A percentile compares a stretch with the other conserved stretches of the same genome.
Conservation (phyloP, 2,888 invertebrate species). For the Corythucha ciliata region DNA sequence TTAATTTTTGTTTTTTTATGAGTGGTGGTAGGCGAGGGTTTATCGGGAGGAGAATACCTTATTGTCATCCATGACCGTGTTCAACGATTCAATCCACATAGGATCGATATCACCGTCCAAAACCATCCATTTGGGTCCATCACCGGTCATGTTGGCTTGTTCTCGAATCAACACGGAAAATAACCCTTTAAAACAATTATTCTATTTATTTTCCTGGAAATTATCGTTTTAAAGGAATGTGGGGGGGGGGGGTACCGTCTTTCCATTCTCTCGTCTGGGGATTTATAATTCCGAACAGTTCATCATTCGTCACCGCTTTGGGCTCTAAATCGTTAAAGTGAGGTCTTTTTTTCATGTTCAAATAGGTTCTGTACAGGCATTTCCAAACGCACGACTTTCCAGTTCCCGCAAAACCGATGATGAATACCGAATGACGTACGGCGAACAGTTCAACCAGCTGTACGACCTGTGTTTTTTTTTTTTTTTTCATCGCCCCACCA, state of each 20-base stretch:
- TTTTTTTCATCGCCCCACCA: not conserved
- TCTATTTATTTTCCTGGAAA: too few species aligned
- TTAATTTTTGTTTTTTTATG: not conserved
- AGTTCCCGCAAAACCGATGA: conserved; percentile 76
- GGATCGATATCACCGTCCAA: conserved; percentile 94
- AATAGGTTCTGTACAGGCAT: conserved; percentile 72
- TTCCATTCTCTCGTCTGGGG: conserved; percentile 91
- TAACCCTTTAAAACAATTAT: conserved; percentile 50
- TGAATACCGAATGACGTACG: conserved; percentile 88
- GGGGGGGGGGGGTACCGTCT: conserved; percentile 46
- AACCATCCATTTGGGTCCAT: conserved; percentile 88
- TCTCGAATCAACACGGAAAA: conserved; percentile 90
- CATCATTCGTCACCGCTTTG: conserved; percentile 91
- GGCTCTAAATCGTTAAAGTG: conserved; percentile 83
- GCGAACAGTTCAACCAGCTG: conserved; percentile 87
- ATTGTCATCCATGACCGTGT: conserved; percentile 96
- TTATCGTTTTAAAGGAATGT: too few species aligned
- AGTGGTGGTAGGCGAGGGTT: not conserved
- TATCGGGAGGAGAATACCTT: conserved; percentile 49
- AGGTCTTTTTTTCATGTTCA: conserved; percentile 71
- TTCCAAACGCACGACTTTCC: conserved; percentile 92
- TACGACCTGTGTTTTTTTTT: conserved; percentile 53
- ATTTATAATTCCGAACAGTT: conserved; percentile 88
- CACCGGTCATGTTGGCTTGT: conserved; percentile 77
- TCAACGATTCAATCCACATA: conserved; percentile 96